Conservation (phyloP, 2,113 vertebrate species). For the Stegastes partitus region DNA sequence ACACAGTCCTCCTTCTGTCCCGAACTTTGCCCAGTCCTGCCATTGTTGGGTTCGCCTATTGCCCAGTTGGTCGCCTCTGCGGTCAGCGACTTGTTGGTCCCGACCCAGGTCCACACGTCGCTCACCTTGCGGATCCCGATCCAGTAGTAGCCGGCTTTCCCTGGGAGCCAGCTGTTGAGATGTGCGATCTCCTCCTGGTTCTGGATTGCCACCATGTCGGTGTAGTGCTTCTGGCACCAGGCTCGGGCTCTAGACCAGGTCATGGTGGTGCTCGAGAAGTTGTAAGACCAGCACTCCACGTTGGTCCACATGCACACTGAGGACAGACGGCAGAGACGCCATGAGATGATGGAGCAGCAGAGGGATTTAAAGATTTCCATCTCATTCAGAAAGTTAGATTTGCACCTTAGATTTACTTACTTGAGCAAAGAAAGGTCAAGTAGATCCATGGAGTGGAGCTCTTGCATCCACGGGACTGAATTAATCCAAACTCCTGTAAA, state of each 20-base stretch:
- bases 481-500: slow-evolving; percentile 53
- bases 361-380: not conserved
- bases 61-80: slow-evolving; percentile 92
- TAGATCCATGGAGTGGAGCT: slow-evolving; percentile 28
- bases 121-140: slow-evolving; percentile 92
- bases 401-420: slow-evolving; percentile 47
- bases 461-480: slow-evolving; percentile 22
- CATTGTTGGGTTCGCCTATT: slow-evolving; percentile 89
- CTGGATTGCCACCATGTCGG: slow-evolving; percentile 96
- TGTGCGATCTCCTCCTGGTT: slow-evolving; percentile 90
- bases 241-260: slow-evolving; percentile 82
- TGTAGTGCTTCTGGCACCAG: slow-evolving; percentile 87
- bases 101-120: slow-evolving; percentile 92
- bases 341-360: not conserved
- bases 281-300: slow-evolving; percentile 90
- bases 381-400: not conserved
- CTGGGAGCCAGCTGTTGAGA: slow-evolving; percentile 86
- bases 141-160: slow-evolving; percentile 86
- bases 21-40: fast-evolving
- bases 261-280: slow-evolving; percentile 76
- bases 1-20: slow-evolving; percentile 90
- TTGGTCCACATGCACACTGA: slow-evolving; percentile 77
- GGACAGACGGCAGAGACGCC: slow-evolving; percentile 7
- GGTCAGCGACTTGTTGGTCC: slow-evolving; percentile 88
- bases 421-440: slow-evolving; percentile 56